A percentile compares a stretch with the other conserved stretches of the same genome.
These are phyloP conservation scores for Xylota segnis DNA, from an alignment of 2,888 invertebrate genomes.

Conservation along the genomic window DNA sequence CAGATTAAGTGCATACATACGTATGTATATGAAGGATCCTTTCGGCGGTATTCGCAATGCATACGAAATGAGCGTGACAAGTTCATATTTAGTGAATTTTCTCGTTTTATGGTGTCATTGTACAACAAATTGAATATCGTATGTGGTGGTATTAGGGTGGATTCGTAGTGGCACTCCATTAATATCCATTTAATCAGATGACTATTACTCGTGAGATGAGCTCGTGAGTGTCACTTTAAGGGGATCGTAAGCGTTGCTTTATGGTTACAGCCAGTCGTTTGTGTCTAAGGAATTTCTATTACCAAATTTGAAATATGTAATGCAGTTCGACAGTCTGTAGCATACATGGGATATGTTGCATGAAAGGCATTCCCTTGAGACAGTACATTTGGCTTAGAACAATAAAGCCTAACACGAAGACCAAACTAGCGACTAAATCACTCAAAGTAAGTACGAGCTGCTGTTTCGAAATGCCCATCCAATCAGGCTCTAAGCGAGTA, in stretches of 20 bases:
- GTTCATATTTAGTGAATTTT: conserved; percentile 36
- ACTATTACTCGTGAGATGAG: conserved; percentile 10
- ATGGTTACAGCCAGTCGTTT: neutral
- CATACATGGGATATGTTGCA: no score
- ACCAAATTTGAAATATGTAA: no score
- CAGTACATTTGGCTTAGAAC: no score
- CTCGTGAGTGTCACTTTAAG: neutral
- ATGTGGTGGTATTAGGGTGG: conserved; percentile 1
- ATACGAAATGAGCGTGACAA: conserved; percentile 37
- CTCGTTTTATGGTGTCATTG: conserved; percentile 27
- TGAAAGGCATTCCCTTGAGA: no score
- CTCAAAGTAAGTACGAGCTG: no score
- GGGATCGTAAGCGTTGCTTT: neutral
- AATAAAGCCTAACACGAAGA: no score
- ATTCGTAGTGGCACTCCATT: conserved; percentile 5
- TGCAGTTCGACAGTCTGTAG: no score
- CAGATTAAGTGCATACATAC: conserved; percentile 20
- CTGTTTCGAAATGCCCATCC: no score
- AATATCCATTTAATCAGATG: conserved; percentile 21
- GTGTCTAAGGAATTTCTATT: no score
- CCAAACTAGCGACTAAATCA: no score
- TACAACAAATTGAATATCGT: conserved; percentile 20
- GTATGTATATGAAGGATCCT: neutral
- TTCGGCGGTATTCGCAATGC: conserved; percentile 14
- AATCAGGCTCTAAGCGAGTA: no score